Percentiles rank a stretch among this genome's conserved stretches.
These are phyloP conservation scores for Leptoteleia sp. DNA, from an alignment of 1,140 invertebrate genomes.

Conservation along the genomic window DNA sequence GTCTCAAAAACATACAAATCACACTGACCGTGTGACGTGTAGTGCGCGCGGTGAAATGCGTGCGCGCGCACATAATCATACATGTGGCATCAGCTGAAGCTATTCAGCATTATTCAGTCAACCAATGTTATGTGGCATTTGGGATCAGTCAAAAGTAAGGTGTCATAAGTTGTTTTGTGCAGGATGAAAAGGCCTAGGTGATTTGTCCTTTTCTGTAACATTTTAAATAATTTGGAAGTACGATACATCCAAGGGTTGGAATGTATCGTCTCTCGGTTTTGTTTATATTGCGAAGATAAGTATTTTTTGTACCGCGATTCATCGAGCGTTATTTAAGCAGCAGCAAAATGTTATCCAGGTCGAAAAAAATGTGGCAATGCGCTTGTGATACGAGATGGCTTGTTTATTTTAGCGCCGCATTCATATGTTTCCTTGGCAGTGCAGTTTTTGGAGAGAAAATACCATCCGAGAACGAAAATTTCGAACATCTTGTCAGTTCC, in stretches of 20 bases:
- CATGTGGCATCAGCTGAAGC: conserved; percentile 34
- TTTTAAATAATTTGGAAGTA: too few relatives aligned
- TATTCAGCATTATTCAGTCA: too few relatives aligned
- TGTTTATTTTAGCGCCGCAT: not conserved
- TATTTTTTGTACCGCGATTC: not conserved
- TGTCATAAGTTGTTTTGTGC: not conserved
- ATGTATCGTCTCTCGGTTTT: conserved; percentile 10
- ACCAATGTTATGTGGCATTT: too few relatives aligned
- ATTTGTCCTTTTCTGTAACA: too few relatives aligned
- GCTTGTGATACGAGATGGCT: conserved; percentile 2
- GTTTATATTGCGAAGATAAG: conserved; percentile 32
- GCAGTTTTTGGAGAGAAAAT: conserved; percentile 21
- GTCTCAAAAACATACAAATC: too few relatives aligned
- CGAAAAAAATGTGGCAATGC: not conserved
- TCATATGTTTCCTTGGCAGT: conserved; percentile 5
- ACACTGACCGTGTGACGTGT: conserved; percentile 5
- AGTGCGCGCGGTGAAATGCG: not conserved
- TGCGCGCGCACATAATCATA: conserved; percentile 19
- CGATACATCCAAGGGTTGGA: not conserved
- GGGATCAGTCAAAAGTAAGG: conserved; percentile 12
- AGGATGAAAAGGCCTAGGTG: conserved; percentile 4
- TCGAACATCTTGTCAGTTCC: conserved; percentile 34
- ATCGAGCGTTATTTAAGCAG: conserved; percentile 2
- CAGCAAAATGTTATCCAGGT: conserved; percentile 24
- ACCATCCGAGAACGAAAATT: conserved; percentile 25